These are phyloP conservation scores for Artemia sp. DNA, from an alignment of 2,888 invertebrate species.

Conservation along the genomic window DNA sequence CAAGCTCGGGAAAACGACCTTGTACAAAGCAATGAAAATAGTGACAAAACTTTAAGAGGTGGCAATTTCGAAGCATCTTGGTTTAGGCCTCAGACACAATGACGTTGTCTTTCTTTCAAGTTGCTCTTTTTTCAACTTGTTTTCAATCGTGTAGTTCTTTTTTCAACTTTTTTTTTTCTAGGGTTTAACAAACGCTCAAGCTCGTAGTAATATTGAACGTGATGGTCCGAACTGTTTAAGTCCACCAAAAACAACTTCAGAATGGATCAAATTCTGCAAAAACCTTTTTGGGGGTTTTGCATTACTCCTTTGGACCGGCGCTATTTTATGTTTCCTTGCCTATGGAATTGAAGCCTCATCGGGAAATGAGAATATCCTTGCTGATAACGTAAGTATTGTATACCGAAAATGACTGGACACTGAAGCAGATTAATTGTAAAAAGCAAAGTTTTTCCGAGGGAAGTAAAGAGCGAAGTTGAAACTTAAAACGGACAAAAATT, in stretches of 20 bases:
- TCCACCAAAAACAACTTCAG: conserved; percentile 37
- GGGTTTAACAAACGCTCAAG: conserved; percentile 33
- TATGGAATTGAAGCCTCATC: conserved; percentile 31
- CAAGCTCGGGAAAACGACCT: no score
- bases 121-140: no score
- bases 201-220: conserved; percentile 31
- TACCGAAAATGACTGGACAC: no score
- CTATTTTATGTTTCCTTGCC: conserved; percentile 36
- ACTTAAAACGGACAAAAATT: no score
- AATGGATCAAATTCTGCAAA: conserved; percentile 40
- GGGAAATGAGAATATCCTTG: conserved; percentile 30
- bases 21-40: no score
- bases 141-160: not conserved
- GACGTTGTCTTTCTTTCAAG: no score
- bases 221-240: conserved; percentile 36
- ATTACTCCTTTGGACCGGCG: conserved; percentile 37
- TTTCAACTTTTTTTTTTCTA: conserved; percentile 22
- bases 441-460: not conserved
- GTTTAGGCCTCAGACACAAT: no score
- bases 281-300: conserved; percentile 40
- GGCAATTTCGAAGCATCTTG: no score
- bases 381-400: conserved; percentile 31
- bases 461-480: no score
- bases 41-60: no score
- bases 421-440: no score